phyloP scores from a whole-genome alignment of 1,140 invertebrate genomes.

The Theocolax elegans region DNA sequence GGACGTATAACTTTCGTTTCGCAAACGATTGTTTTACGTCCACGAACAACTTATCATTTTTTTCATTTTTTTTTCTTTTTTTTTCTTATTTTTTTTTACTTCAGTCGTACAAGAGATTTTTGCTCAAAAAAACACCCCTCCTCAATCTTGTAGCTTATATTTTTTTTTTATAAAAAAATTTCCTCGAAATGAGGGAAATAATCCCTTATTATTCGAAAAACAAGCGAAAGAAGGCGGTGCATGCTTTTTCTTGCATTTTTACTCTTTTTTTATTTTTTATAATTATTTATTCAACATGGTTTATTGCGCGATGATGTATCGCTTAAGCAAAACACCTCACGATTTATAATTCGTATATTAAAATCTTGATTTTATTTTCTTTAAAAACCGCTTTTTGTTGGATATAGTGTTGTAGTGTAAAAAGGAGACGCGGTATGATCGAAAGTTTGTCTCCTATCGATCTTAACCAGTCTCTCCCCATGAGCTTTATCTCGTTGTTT shows the following conservation, averaged over 20 bases:
- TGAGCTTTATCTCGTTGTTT: conserved; percentile 48
- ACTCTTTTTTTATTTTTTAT: conserved; percentile 39
- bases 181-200: conserved; percentile 5
- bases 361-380: conserved; percentile 27
- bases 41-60: conserved; percentile 11
- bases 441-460: conserved; percentile 29
- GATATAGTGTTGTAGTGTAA: conserved; percentile 1
- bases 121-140: conserved; percentile 31
- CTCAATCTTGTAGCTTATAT: not conserved
- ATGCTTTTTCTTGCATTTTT: conserved; percentile 36
- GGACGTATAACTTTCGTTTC: conserved; percentile 24
- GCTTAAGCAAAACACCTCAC: conserved; percentile 33
- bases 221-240: conserved; percentile 30
- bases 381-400: conserved; percentile 28
- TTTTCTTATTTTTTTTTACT: conserved; percentile 22
- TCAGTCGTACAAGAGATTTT: conserved; percentile 40
- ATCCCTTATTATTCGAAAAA: conserved; percentile 11
- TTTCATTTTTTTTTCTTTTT: conserved; percentile 25
- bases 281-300: conserved; percentile 27
- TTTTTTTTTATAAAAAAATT: conserved; percentile 5
- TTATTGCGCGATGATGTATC: conserved; percentile 29
- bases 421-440: conserved; percentile 38
- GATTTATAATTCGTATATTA: conserved; percentile 17
- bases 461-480: conserved; percentile 44
- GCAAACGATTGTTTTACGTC: conserved; percentile 18